Base-by-base conservation (phyloP, 1,140 invertebrate genomes). In the Drosophila yakuba region DNA sequence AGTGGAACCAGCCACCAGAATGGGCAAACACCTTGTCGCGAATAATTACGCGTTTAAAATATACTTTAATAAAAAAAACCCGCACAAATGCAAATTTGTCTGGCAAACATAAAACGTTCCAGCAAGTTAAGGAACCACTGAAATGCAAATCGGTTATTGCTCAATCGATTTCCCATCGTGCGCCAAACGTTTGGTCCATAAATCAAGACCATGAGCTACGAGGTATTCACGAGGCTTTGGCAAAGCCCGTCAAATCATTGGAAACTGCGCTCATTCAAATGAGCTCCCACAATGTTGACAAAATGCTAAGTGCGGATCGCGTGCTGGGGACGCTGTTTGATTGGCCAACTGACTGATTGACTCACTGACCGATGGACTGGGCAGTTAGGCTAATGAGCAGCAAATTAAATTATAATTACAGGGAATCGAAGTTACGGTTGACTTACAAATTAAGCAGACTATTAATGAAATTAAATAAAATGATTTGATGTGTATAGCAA, bases 241-340 rank as follows among this genome's bases (percentile, higher is more conserved):
- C 63, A 36, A 58, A 36, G 43, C 54, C 32, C n/a, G 32, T 15
- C 35, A 23, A 57, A 52, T 60, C 43, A 77, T 61, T 64, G 39
- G 15, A 77, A 86, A 56, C 60, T 86, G 73, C 44, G 83, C 71
- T 80, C 63, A 69, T 76, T 77, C 52, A 59, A 81, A 41, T 52
- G 7, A 56, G 47, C 35, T 23, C 39, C 44, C 17, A 74, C 41
- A 52, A 45, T 50, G 45, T 54, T 35, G 51, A 44, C 48, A 43
- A 35, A 48, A 47, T 36, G 51, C 45, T 36, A 73, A 52, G 48
- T 63, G 54, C 51, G 12, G 17, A 83, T 84, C 80, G 80, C 80
- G 80, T 83, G 80, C 61, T 45, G 15, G 39, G 48, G 23, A 28
- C 14, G 35, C 25, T 35, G 28, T 69, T 69, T 38, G 35, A 80